Evolutionary conservation across 2,113 vertebrate genomes (phyloP).

Genomic region (Cyphomyrus plagiostoma): DNA sequence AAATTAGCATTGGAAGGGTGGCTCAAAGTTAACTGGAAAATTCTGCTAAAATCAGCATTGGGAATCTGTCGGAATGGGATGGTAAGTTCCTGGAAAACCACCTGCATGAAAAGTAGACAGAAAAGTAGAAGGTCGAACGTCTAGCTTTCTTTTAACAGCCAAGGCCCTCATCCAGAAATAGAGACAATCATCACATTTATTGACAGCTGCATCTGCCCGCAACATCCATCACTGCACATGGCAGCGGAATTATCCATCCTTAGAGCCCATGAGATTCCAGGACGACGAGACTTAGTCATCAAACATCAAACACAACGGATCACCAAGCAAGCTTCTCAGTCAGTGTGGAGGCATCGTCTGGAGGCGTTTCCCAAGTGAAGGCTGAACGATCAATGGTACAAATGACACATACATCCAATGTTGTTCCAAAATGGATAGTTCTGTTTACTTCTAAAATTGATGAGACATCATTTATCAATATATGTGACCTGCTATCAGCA

Average conservation of each 20-base stretch:
- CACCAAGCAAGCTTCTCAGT: background rate
- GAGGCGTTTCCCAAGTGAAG: background rate
- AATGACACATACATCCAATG: background rate
- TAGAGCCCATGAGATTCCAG: background rate
- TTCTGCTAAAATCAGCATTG: conserved; percentile 3
- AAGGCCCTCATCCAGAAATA: background rate
- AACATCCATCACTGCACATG: conserved; percentile 1
- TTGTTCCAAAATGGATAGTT: background rate
- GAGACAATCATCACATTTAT: background rate
- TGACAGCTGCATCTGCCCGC: background rate
- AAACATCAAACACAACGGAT: background rate
- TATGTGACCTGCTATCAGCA: background rate
- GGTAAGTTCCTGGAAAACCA: background rate
- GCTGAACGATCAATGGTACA: background rate
- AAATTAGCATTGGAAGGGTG: conserved; percentile 28
- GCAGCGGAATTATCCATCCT: background rate
- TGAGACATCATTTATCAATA: background rate
- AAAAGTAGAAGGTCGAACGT: background rate
- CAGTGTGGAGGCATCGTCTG: background rate
- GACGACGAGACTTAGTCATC: background rate
- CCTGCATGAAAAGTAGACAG: background rate
- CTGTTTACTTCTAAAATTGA: background rate
- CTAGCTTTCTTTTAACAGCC: background rate
- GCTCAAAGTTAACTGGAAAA: conserved; percentile 14
- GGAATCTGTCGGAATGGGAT: background rate